Percentiles rank a stretch among this genome's conserved stretches.
Evolutionary conservation across 37 sponge, comb jelly and placozoan species (phyloP).

Genomic region (Spongilla lacustris): DNA sequence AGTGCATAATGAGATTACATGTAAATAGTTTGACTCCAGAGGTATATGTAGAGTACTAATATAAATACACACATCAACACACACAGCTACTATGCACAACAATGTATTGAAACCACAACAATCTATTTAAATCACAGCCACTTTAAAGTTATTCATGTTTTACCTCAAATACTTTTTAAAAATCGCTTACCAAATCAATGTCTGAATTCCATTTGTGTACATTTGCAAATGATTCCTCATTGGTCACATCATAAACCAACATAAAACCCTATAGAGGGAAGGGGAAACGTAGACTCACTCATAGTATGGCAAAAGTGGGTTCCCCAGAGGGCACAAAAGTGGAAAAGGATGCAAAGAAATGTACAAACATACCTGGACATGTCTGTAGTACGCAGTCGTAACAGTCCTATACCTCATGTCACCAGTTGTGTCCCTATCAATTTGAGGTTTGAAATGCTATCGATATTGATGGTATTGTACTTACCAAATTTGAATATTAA

Average conservation of each 20-base stretch:
- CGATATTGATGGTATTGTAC: background rate
- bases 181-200: background rate
- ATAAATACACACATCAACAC: too few species aligned
- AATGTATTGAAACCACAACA: too few species aligned
- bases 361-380: background rate
- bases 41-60: too few species aligned
- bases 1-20: too few species aligned
- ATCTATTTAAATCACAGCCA: too few species aligned
- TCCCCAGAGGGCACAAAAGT: too few species aligned
- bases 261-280: background rate
- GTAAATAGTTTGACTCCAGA: too few species aligned
- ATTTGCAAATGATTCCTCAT: background rate
- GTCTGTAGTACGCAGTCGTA: background rate
- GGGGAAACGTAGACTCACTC: background rate
- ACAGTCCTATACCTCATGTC: background rate
- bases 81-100: too few species aligned
- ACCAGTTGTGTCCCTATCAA: background rate
- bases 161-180: too few species aligned
- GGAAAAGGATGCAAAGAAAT: too few species aligned
- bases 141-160: too few species aligned
- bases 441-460: background rate
- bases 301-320: too few species aligned
- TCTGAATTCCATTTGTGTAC: background rate
- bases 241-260: background rate
- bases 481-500: background rate